Base-by-base conservation (phyloP, 2,113 vertebrate genomes). In the Crotalus helleri region DNA sequence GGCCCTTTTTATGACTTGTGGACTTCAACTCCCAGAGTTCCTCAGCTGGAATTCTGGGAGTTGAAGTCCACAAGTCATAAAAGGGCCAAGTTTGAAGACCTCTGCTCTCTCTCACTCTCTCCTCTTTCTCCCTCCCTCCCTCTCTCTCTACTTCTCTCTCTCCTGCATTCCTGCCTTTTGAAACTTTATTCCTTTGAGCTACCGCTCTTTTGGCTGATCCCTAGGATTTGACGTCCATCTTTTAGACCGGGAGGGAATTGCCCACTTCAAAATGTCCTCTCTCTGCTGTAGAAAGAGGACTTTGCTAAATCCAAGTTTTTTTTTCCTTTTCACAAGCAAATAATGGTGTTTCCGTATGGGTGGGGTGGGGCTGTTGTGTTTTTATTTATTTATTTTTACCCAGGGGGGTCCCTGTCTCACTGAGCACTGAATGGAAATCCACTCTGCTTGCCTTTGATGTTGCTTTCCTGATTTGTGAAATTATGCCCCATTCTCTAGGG, bases 41-140 rank as follows among this genome's bases (percentile, higher is more conserved):
- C 26, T 29, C 61, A n/a, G 24, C 11, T 1, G 5, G 49, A 51
- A 51, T 51, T 51, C 49, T 51, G 49, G 8, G 49, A 51, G 49
- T 51, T 51, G 49, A 51, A 51, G 49, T 51, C 49, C 49, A 51
- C 8, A 9, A 10, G 49, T 51, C 49, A 51, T 51, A 51, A 51
- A 51, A 51, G 49, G 8, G 49, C 49, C 49, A 9, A 0, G 49
- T 8, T 51, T 51, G 8, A 8, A 8, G 7, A 51, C 9, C 49
- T 7, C 49, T 49, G 6, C 49, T 49, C 46, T 49, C 46, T 46
- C 0, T 6, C 46, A 0, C 46, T 46, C 3, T 46, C 5, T 46
- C 5, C 4, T 5, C 46, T 1, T 0, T 5, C 46, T 5, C 46
- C 4, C 46, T 46, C 46, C 1, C 46, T 6, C 46, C 1, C 46